A percentile compares a stretch with the other conserved stretches of the same genome.
Evolutionary conservation across 1,140 invertebrate species (phyloP).

Genomic region (Babylonia areolata): DNA sequence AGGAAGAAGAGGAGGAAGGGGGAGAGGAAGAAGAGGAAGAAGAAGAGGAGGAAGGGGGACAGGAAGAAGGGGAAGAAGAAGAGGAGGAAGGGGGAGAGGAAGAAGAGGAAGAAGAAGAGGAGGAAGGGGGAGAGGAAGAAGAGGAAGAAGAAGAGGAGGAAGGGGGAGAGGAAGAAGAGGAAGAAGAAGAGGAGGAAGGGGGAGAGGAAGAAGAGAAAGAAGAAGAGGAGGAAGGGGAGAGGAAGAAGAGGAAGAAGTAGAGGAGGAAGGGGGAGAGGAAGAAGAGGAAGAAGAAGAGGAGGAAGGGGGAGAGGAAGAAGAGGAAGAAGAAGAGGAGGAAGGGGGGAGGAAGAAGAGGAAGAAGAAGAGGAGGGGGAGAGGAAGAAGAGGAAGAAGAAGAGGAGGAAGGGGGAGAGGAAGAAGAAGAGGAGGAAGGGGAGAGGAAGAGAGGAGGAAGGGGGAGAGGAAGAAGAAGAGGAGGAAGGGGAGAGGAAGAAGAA

Average conservation of each 20-base stretch:
- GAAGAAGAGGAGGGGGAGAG: neutral
- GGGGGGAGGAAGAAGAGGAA: neutral
- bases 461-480: neutral
- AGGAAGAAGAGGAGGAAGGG: constrained; percentile 3
- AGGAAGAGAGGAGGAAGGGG: neutral
- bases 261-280: neutral
- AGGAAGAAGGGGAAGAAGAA: constrained; percentile 3
- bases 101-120: constrained; percentile 16
- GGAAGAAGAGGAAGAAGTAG: constrained; percentile 10
- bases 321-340: constrained; percentile 9
- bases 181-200: too few relatives aligned
- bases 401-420: neutral
- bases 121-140: constrained; percentile 24
- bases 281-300: constrained; percentile 25
- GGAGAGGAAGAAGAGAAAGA: constrained; percentile 14
- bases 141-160: constrained; percentile 3
- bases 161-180: constrained; percentile 17
- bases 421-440: neutral
- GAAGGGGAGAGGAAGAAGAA: neutral
- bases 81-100: neutral
- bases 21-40: too few relatives aligned
- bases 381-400: neutral
- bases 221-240: neutral
- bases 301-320: neutral
- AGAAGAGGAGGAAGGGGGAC: neutral